Conservation (phyloP, 2,888 invertebrate genomes). For the Melieria picta region DNA sequence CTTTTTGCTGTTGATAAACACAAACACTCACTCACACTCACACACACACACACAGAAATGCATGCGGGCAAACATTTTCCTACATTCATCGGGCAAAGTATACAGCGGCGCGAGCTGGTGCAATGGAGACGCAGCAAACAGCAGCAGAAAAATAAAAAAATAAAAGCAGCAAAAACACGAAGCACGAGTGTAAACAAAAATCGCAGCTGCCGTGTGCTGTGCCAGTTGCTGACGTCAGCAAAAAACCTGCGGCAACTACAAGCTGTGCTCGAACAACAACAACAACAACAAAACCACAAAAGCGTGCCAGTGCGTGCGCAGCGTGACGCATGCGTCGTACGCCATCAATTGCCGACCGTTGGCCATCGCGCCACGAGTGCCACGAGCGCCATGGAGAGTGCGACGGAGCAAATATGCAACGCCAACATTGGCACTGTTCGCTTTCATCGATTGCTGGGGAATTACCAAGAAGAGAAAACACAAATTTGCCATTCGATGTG, state of each 20-base stretch:
- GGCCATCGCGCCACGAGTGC: neutral
- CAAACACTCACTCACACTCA: too few species aligned
- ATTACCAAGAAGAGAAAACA: too few species aligned
- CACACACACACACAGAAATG: too few species aligned
- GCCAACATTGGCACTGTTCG: neutral
- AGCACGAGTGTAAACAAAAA: neutral
- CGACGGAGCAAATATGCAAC: slow-evolving; percentile 6
- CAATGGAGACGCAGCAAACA: too few species aligned
- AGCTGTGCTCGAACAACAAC: neutral
- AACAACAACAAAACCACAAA: neutral
- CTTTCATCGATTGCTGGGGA: too few species aligned
- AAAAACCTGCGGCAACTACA: neutral
- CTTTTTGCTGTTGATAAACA: too few species aligned
- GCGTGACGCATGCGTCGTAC: slow-evolving; percentile 27
- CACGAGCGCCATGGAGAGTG: neutral
- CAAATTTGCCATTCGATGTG: too few species aligned
- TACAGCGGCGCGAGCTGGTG: too few species aligned
- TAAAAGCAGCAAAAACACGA: neutral
- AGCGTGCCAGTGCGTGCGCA: neutral
- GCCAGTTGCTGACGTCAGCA: neutral
- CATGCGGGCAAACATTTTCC: too few species aligned
- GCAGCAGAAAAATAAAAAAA: neutral
- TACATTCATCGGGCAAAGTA: too few species aligned
- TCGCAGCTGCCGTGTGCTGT: neutral
- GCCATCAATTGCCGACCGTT: neutral